Evolutionary conservation across 2,888 invertebrate species (phyloP).

Genomic region (Frankliniella fusca): DNA sequence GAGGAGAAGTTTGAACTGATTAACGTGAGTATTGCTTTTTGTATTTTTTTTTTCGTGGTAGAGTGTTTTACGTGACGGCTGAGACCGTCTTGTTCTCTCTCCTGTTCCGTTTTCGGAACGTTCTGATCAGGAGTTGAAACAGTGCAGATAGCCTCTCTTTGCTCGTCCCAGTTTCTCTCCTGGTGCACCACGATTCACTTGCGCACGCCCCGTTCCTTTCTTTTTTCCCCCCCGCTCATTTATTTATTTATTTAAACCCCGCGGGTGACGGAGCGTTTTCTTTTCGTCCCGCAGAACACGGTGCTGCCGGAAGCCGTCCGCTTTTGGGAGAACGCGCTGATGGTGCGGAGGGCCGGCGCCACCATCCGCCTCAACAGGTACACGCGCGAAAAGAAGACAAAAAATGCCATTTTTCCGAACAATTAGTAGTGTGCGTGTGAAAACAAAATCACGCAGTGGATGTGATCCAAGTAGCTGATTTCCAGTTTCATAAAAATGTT

Average conservation of each 20-base stretch:
- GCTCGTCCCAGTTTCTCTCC: too few species aligned
- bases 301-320: slow-evolving; percentile 86
- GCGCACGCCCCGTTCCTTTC: too few species aligned
- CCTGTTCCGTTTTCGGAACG: slow-evolving; percentile 31
- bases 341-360: slow-evolving; percentile 79
- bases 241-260: slow-evolving; percentile 29
- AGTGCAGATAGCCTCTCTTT: too few species aligned
- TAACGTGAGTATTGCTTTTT: slow-evolving; percentile 66
- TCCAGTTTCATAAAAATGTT: too few species aligned
- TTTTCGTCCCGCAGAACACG: slow-evolving; percentile 63
- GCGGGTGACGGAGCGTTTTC: background rate
- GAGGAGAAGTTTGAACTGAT: slow-evolving; percentile 79
- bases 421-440: too few species aligned
- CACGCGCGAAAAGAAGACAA: slow-evolving; percentile 41
- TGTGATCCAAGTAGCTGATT: too few species aligned
- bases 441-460: too few species aligned
- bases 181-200: background rate
- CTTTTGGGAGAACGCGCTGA: slow-evolving; percentile 90
- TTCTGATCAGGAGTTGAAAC: slow-evolving; percentile 6
- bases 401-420: background rate
- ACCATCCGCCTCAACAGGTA: slow-evolving; percentile 86
- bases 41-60: slow-evolving; percentile 27
- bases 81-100: slow-evolving; percentile 21
- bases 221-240: slow-evolving; percentile 28
- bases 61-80: too few species aligned